Conservation (phyloP, 2,113 vertebrate species). For the Balaeniceps rex region DNA sequence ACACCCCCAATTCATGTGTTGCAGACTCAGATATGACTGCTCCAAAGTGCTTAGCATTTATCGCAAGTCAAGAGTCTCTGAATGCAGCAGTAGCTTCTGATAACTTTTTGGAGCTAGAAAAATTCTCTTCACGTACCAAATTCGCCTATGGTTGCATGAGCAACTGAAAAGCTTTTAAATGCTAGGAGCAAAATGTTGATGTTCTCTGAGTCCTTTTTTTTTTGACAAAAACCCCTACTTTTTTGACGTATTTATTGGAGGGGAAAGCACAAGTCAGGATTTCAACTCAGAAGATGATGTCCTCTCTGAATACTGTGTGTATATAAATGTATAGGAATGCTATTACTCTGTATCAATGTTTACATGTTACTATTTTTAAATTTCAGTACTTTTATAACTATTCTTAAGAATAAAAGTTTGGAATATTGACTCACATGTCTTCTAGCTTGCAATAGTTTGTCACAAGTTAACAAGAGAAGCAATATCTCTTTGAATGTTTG, state of each 20-base stretch:
- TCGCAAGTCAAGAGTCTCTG: slow-evolving; percentile 30
- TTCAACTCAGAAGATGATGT: slow-evolving; percentile 67
- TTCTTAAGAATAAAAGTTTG: slow-evolving; percentile 84
- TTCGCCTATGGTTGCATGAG: slow-evolving; percentile 71
- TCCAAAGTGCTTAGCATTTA: neutral
- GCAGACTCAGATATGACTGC: slow-evolving; percentile 92
- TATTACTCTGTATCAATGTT: slow-evolving; percentile 86
- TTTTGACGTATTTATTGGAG: slow-evolving; percentile 61
- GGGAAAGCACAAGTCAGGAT: slow-evolving; percentile 77
- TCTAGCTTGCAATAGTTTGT: slow-evolving; percentile 81
- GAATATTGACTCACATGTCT: slow-evolving; percentile 78
- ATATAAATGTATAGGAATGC: slow-evolving; percentile 79
- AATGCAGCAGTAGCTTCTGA: slow-evolving; percentile 64
- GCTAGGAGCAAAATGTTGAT: slow-evolving; percentile 55
- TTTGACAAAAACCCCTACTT: slow-evolving; percentile 26
- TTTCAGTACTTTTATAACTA: slow-evolving; percentile 92
- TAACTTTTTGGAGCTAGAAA: slow-evolving; percentile 73
- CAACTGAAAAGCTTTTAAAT: slow-evolving; percentile 71
- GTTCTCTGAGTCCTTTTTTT: slow-evolving; percentile 53
- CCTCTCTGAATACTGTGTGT: slow-evolving; percentile 66
- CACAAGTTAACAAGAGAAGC: slow-evolving; percentile 73
- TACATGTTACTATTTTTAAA: slow-evolving; percentile 93
- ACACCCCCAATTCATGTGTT: slow-evolving; percentile 82
- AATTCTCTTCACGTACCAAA: slow-evolving; percentile 81
- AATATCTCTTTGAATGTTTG: slow-evolving; percentile 82